phyloP scores from a whole-genome alignment of 1,140 invertebrate species.

The Copidosoma floridanum region DNA sequence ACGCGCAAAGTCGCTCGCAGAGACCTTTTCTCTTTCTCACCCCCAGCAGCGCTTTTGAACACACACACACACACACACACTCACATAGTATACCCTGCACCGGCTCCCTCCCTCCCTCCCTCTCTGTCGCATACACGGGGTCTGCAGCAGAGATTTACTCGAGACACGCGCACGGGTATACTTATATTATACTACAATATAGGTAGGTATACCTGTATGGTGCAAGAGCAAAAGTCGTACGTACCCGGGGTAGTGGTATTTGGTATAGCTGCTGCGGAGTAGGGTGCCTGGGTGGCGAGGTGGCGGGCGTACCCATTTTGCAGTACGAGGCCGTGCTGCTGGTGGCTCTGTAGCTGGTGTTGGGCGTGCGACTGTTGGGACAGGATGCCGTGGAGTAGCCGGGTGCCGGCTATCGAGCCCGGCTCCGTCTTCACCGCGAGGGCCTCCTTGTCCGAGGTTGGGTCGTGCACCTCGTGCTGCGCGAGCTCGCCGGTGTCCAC shows the following conservation, averaged over 20 bases:
- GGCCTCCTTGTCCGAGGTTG: conserved; percentile 48
- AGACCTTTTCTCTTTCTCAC: too few species aligned
- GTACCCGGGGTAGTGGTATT: conserved; percentile 53
- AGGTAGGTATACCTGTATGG: too few species aligned
- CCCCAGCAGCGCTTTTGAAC: too few species aligned
- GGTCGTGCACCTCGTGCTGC: conserved; percentile 43
- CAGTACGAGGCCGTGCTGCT: conserved; percentile 40
- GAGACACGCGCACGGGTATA: neutral
- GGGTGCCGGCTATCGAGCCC: conserved; percentile 48
- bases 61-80: too few species aligned
- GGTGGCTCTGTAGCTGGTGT: conserved; percentile 49
- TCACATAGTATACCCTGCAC: too few species aligned
- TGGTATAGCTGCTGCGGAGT: conserved; percentile 51
- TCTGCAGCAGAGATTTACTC: neutral
- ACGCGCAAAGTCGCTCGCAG: too few species aligned
- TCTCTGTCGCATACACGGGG: neutral
- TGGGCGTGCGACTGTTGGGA: conserved; percentile 59
- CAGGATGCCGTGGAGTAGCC: conserved; percentile 63
- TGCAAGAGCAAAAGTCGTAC: too few species aligned
- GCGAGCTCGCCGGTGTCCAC: conserved; percentile 56
- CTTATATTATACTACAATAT: neutral
- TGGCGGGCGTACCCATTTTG: conserved; percentile 52
- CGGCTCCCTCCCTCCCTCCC: neutral
- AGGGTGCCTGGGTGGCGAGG: conserved; percentile 48
- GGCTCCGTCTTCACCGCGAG: conserved; percentile 52